Evolutionary conservation across 2,113 vertebrate genomes (phyloP).

Genomic region (Gnathonemus longibarbis): DNA sequence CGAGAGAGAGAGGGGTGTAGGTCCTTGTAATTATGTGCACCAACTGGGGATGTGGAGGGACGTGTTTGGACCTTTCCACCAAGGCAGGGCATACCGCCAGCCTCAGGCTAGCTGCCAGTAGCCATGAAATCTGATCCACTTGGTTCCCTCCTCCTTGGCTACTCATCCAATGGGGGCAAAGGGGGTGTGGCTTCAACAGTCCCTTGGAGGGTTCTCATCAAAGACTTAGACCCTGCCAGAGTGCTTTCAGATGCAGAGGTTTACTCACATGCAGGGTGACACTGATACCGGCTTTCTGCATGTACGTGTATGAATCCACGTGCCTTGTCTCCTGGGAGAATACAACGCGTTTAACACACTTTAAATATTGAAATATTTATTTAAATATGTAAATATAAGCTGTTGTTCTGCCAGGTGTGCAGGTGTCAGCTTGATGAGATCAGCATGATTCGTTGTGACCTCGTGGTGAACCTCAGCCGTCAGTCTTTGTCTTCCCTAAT

Average conservation of each 20-base stretch:
- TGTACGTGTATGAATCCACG: conserved; percentile 13
- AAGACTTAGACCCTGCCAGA: background rate
- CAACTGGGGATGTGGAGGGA: conserved; percentile 24
- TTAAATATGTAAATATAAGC: conserved; percentile 10
- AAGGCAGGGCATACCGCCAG: conserved; percentile 12
- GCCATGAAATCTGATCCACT: conserved; percentile 14
- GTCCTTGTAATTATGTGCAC: conserved; percentile 27
- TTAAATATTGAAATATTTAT: conserved; percentile 1
- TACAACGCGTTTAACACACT: background rate
- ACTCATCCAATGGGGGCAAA: background rate
- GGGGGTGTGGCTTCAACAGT: background rate
- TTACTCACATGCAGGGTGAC: background rate
- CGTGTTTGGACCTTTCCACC: conserved; percentile 31
- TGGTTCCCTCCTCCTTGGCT: background rate
- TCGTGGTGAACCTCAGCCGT: background rate
- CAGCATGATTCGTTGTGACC: conserved; percentile 8
- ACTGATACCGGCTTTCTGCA: background rate
- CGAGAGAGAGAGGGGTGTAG: conserved; percentile 14
- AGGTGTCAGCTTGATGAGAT: background rate
- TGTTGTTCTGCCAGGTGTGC: background rate
- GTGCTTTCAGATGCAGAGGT: background rate
- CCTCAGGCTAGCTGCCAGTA: conserved; percentile 6
- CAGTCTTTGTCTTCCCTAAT: background rate
- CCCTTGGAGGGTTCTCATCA: background rate
- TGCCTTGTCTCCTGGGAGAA: background rate